Evolutionary conservation across 2,888 invertebrate species (phyloP), one percentile per base, ranked within the genome.

Genomic region (Disparrhopalites patrizii): DNA sequence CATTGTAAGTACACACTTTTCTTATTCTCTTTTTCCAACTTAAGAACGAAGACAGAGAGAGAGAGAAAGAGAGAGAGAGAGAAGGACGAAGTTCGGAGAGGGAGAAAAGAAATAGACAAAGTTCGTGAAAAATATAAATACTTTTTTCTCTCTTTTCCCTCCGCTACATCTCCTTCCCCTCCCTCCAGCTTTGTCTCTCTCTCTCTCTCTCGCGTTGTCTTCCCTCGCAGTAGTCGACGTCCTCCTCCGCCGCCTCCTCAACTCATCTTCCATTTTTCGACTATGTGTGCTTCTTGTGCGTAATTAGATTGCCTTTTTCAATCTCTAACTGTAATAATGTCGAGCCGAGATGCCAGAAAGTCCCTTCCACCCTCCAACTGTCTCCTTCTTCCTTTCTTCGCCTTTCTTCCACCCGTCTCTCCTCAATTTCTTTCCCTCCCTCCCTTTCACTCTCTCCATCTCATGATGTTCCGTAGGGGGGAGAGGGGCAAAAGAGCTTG

Each of bases 221-320:
- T 40, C 40, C n/a, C n/a, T 40, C 10, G 40, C 40, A 40, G 3
- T n/a, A 40, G 3, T 18, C n/a, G 25, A 23, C 28, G 2, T 55
- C 13, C 33, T 31, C 18, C 33, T 31, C 18, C 30, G 23, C 30
- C 47, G n/a, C 28, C 27, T 30, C 30, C 54, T 50, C 58, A 40
- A 43, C 60, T 61, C 60, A 50, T 61, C 60, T 51, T 61, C 55
- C 54, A 56, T 43, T 63, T 51, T 55, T 55, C 55, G 31, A 28
- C 54, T 27, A 31, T 33, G 38, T 56, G 33, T 61, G 30, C 56
- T 38, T 52, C 36, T 40, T 33, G 56, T 57, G 36, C 56, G 47
- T 63, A 64, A 64, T 64, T 64, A 64, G 64, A 64, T 64, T 64
- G 64, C 47, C 64, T 64, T 64, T 64, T 64, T 64, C 64, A 64